Conservation (phyloP, 2,113 vertebrate species). For the Myanophis thanlyinensis region DNA sequence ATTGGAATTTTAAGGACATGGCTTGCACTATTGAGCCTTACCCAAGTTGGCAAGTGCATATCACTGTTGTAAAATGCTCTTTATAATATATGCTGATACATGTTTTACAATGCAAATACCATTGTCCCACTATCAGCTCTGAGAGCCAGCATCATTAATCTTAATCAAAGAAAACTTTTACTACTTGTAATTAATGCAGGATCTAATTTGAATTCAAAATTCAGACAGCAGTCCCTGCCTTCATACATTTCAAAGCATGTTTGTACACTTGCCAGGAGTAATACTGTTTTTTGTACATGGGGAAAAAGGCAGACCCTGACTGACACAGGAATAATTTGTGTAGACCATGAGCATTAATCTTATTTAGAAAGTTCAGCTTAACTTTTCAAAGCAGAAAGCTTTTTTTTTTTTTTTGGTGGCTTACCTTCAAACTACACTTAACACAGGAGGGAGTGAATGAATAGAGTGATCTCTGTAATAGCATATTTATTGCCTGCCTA, state of each 20-base stretch:
- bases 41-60: neutral
- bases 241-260: conserved; percentile 40
- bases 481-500: neutral
- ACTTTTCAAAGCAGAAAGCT: conserved; percentile 54
- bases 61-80: neutral
- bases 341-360: conserved; percentile 55
- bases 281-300: conserved; percentile 44
- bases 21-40: neutral
- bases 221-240: conserved; percentile 33
- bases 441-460: neutral
- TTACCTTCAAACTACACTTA: conserved; percentile 28
- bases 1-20: neutral
- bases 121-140: conserved; percentile 35
- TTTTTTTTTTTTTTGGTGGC: neutral
- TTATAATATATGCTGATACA: conserved; percentile 20
- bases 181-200: conserved; percentile 45
- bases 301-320: conserved; percentile 33
- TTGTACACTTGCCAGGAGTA: conserved; percentile 50
- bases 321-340: conserved; percentile 48
- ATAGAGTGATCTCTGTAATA: neutral
- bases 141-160: conserved; percentile 52
- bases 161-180: conserved; percentile 56
- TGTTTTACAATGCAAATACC: conserved; percentile 44
- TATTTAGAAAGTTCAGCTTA: conserved; percentile 56
- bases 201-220: conserved; percentile 55